Percentiles rank a stretch among this genome's conserved stretches.
These are phyloP conservation scores for Mylabris phalerata DNA, from an alignment of 1,140 invertebrate genomes.

Conservation along the genomic window DNA sequence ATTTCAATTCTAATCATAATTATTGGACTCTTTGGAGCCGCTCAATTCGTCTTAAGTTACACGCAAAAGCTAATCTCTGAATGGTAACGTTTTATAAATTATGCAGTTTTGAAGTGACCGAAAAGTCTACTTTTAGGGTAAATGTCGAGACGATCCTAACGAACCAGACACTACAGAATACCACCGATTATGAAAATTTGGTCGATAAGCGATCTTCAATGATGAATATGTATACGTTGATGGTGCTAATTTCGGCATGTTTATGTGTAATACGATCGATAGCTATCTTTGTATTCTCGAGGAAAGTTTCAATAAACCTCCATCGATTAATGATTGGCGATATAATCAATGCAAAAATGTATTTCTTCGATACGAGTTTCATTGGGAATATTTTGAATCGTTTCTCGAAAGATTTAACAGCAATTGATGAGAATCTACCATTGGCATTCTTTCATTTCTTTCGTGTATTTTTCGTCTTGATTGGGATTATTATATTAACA, in stretches of 20 bases:
- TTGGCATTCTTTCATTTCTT: not conserved
- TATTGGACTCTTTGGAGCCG: conserved; percentile 3
- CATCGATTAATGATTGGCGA: conserved; percentile 59
- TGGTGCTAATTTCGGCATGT: too few species aligned
- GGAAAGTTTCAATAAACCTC: conserved; percentile 50
- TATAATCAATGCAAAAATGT: conserved; percentile 55
- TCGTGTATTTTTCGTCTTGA: not conserved
- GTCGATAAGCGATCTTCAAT: not conserved
- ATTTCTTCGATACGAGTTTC: conserved; percentile 56
- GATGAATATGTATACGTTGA: not conserved
- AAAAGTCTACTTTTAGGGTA: conserved; percentile 15
- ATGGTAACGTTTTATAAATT: conserved; percentile 19
- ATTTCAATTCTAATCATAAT: conserved; percentile 11
- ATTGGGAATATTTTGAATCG: conserved; percentile 52
- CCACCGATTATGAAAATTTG: not conserved
- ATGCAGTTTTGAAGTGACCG: not conserved
- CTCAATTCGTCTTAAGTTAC: conserved; percentile 20
- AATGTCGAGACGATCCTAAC: conserved; percentile 17
- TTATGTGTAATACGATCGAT: too few species aligned
- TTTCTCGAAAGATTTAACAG: conserved; percentile 51
- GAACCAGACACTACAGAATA: conserved; percentile 7
- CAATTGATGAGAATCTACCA: conserved; percentile 1
- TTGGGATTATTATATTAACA: conserved; percentile 23
- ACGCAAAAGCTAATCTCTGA: conserved; percentile 25
- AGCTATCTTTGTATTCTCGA: not conserved